Evolutionary conservation across 2,113 vertebrate genomes (phyloP), one percentile per base, ranked within the genome.

Genomic region (Ursus arctos): DNA sequence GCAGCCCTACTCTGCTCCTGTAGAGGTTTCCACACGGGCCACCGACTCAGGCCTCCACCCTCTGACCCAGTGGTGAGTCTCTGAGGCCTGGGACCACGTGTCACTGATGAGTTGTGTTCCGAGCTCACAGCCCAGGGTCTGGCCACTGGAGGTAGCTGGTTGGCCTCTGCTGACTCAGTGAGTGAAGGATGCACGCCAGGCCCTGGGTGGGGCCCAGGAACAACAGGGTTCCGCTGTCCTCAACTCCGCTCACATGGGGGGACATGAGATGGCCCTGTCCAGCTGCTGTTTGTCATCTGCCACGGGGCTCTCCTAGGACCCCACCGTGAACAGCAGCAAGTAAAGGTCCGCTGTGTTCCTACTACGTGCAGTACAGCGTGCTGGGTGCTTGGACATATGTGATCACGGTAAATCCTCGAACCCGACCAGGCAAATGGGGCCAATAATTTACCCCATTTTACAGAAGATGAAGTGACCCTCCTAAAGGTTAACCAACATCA

Each of bases 331-430:
- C 28, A n/a, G 24, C 6, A 28, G 63, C 53, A 36, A 74, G n/a
- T 7, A 57, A n/a, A 40, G 4, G 61, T 40, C 28, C 24, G 63
- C 5, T 28, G 43, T 22, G 55, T 28, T 22, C 74, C 74, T 55
- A n/a, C 53, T 40, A 9, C 0, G 43, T 28, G n/a, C 14, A 11
- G 21, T 11, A 36, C 6, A 3, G 24, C 0, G 2, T 9, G 5
- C 28, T 4, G 59, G 69, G 59, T 0, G 12, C 77, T 18, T 16
- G 15, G 40, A 36, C 40, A 51, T 11, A 4, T 0, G 59, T 22
- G 15, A 7, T 67, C 31, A 6, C 0, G 2, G 55, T 26, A 51
- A 33, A 63, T 7, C 43, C 88, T 24, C 47, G 24, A 26, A 76
- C n/a, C 31, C 9, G 15, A 63, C 18, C 26, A 12, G 43, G 36